Percentiles rank a stretch among this genome's conserved stretches.
Evolutionary conservation across 2,797 vertebrate genomes (phyloP).

Genomic region (Thunnus albacares): DNA sequence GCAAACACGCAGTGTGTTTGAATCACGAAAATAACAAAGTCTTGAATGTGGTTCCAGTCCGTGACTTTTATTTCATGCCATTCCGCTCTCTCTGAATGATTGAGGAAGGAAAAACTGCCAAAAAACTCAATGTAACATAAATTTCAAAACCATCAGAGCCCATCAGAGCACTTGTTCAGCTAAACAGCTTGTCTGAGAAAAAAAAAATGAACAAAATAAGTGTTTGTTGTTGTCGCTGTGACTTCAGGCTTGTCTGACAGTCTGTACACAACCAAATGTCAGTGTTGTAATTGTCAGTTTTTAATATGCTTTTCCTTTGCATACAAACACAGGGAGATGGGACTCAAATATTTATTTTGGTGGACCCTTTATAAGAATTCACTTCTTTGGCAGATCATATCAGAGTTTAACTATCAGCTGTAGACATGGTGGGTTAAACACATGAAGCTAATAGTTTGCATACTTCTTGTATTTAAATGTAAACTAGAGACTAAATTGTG

Average conservation of each 20-base stretch:
- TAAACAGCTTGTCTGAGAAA: neutral
- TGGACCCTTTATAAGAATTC: neutral
- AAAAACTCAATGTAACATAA: neutral
- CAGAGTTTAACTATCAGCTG: constrained; percentile 4
- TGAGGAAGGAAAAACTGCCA: neutral
- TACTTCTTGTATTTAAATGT: neutral
- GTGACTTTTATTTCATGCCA: neutral
- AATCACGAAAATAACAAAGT: neutral
- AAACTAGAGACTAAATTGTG: neutral
- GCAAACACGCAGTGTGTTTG: neutral
- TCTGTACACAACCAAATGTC: neutral
- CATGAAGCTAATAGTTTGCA: too few relatives aligned
- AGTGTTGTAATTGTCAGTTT: neutral
- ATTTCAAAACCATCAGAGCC: neutral
- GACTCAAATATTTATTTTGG: neutral
- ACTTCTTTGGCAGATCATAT: neutral
- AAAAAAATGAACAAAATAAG: neutral
- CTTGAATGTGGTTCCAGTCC: neutral
- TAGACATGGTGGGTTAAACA: neutral
- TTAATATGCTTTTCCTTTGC: neutral
- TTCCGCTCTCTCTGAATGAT: neutral
- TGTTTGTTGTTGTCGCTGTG: neutral
- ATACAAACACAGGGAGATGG: neutral
- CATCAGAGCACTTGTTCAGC: neutral
- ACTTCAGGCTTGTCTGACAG: constrained; percentile 10